Base-by-base conservation (phyloP, 2,888 invertebrate species). In the Drosophila imparisetae region DNA sequence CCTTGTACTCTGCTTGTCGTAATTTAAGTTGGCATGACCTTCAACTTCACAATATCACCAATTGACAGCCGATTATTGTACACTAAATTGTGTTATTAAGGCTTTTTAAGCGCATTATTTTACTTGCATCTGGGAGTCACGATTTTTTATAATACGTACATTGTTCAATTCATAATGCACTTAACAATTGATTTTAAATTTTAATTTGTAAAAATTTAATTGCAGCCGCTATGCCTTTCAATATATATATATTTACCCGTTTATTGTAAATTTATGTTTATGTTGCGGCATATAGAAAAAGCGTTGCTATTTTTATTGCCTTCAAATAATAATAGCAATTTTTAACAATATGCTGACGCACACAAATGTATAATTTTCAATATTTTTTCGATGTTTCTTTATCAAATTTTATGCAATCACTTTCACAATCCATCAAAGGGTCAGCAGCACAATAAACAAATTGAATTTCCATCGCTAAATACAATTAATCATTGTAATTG, bases 401-500 rank as follows among this genome's bases (percentile, higher is more conserved):
- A 50, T 80, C 53, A 40, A 48, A 54, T 67, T 80, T 86, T 87
- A 81, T 71, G 85, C 85, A 87, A 85, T 79, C 88, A 87, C 88
- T 86, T 86, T 86, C 85, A 85, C 85, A 87, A 81, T 60, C 63
- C 71, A 80, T 79, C 79, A 79, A 79, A 69, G 62, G 72, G 65
- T 65, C 67, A 50, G 34, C 52, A 49, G 58, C 48, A 66, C 63
- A 70, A 76, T 79, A 68, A 67, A 74, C 65, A 83, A 83, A 84
- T 84, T 86, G 71, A 86, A 86, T 77, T 83, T 79, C 60, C 68
- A 71, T 52, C 62, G 61, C 70, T 63, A 66, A 68, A 63, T 58
- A 70, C 76, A 80, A 86, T 86, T 86, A 80, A 81, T 86, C 84
- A 86, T 83, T 80, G 76, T 78, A 81, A 82, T 78, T 82, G 78